Evolutionary conservation across 2,113 vertebrate species (phyloP), one percentile per base, ranked within the genome.

Genomic region (Marmota monax): DNA sequence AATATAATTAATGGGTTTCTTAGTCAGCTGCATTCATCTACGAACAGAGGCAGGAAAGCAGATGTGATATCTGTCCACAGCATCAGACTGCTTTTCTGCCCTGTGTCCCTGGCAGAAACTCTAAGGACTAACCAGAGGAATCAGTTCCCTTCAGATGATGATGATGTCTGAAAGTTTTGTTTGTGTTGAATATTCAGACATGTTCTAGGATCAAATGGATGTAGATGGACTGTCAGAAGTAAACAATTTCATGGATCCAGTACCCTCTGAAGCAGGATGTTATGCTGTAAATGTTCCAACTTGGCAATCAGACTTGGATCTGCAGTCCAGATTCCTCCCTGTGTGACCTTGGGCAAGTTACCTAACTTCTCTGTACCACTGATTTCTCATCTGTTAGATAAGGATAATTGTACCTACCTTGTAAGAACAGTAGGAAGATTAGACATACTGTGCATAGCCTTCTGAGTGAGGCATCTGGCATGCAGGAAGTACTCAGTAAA

Each of bases 1-100:
- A 0, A 51, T 90, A 82, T 94, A 96, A 96, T 97, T 90, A 97
- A 86, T 67, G 82, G 72, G 27, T 73, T 91, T 96, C 87, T 87
- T 69, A 84, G 34, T 87, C 79, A 29, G 73, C 14, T 82, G 83
- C 22, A 20, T 89, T 87, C 45, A 63, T 91, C 90, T 74, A 88
- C 90, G 77, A 94, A 77, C 48, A 87, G 78, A 39, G 39, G 76
- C n/a, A 65, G 69, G 63, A 90, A 76, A 82, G n/a, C 92, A 82
- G 84, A 76, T 18, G 42, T 53, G 29, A 5, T 65, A 5, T 53
- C 72, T 37, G 16, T 84, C 65, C 58, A 4, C 0, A 0, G 32
- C 53, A 61, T 72, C 70, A 6, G 23, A 18, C 86, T 88, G 32
- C 5, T 37, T 69, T 63, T 91, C 67, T 67, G 23, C 29, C 48